Conservation (phyloP, 2,113 vertebrate species). For the Plectropomus leopardus region DNA sequence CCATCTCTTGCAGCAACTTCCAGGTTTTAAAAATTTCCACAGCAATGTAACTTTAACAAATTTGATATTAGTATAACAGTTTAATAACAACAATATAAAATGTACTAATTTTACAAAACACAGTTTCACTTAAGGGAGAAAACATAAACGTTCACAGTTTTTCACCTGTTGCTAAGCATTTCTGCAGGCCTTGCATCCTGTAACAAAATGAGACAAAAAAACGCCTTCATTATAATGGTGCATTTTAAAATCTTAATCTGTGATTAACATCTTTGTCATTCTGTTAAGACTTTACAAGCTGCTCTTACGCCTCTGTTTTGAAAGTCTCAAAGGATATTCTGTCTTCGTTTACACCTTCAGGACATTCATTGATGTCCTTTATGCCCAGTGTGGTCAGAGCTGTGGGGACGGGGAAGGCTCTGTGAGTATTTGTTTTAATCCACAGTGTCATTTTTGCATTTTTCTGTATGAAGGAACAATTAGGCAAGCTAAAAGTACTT, state of each 20-base stretch:
- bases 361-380: conserved; percentile 75
- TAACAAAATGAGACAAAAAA: conserved; percentile 39
- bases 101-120: not conserved
- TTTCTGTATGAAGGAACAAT: not conserved
- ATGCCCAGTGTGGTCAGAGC: conserved; percentile 82
- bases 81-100: conserved; percentile 6
- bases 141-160: not conserved
- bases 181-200: conserved; percentile 75
- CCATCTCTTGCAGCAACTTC: not conserved
- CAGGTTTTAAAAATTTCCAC: not conserved
- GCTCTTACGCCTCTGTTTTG: conserved; percentile 81
- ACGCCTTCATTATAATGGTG: not conserved
- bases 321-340: conserved; percentile 81
- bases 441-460: not conserved
- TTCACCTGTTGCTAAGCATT: conserved; percentile 72
- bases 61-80: not conserved
- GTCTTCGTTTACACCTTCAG: conserved; percentile 75
- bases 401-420: conserved; percentile 33
- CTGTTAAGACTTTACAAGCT: not conserved
- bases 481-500: not conserved
- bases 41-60: not conserved
- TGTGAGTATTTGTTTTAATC: not conserved
- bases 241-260: not conserved
- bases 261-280: not conserved
- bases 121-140: not conserved